Base-by-base conservation (phyloP, 2,113 vertebrate species). In the Trichomycterus rosablanca region DNA sequence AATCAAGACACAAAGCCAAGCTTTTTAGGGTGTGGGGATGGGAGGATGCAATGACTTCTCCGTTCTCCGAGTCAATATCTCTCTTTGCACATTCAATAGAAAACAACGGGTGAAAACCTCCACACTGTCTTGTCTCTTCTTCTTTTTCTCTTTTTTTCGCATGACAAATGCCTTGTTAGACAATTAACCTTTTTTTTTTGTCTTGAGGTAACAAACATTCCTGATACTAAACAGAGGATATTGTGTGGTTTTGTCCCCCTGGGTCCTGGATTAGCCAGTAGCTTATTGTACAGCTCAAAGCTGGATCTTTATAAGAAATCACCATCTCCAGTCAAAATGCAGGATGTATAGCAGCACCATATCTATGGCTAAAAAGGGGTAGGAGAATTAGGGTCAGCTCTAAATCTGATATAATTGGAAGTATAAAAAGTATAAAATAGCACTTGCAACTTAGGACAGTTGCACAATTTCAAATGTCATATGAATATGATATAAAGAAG, bases 151-250 rank as follows among this genome's bases (percentile, higher is more conserved):
- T 46, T 30, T 14, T 45, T 16, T 48, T 37, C 16, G 20, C 51
- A 64, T 37, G 37, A 26, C 55, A 54, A 58, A 35, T 28, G 39
- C 43, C 49, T 56, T 49, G 24, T 26, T 59, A 12, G 32, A 39
- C 28, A n/a, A 40, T 66, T 53, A 19, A 44, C 20, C 35, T 48
- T 34, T 58, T 67, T 48, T 34, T 58, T 67, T 39, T 45, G 30
- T 70, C 57, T 71, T 88, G 91, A 91, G 89, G 89, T 89, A 87
- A 86, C 80, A 85, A 75, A 82, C 75, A 84, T 81, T 87, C 87
- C 82, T 82, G 84, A 86, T 84, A 80, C 80, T 82, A 82, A 30
- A 59, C 58, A 74, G 63, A 70, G 51, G 46, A 66, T 58, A 53
- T 44, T 59, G 49, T 63, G 50, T 63, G 51, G 28, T 74, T 68